Evolutionary conservation across 2,888 invertebrate genomes (phyloP).

Genomic region (Platycnemis pennipes): DNA sequence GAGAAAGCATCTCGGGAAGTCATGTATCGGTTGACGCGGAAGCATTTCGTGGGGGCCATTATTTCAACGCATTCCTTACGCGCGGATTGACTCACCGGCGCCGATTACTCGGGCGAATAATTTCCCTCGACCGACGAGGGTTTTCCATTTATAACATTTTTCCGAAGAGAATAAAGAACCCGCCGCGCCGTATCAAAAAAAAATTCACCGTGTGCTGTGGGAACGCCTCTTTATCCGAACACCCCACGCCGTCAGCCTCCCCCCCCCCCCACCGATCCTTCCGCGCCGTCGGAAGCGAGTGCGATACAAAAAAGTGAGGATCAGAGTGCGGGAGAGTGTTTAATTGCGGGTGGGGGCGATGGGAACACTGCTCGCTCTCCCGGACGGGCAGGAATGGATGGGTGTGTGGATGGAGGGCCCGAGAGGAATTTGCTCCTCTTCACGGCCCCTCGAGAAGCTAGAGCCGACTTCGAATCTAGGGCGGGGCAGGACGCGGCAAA

Average conservation of each 20-base stretch:
- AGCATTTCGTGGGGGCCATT: neutral
- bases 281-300: neutral
- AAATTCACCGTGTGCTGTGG: neutral
- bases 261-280: neutral
- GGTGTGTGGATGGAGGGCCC: too few relatives aligned
- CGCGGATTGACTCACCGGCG: neutral
- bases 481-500: too few relatives aligned
- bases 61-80: neutral
- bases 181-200: neutral
- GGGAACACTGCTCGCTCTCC: too few relatives aligned
- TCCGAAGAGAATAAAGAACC: neutral
- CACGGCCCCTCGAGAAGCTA: neutral
- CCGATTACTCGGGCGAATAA: neutral
- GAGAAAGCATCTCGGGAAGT: neutral
- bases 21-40: neutral
- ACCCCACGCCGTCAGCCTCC: neutral
- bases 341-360: slow-evolving; percentile 2
- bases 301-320: neutral
- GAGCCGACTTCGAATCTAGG: too few relatives aligned
- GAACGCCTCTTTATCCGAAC: neutral
- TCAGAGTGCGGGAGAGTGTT: neutral
- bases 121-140: neutral
- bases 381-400: too few relatives aligned
- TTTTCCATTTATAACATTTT: neutral
- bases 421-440: too few relatives aligned